Evolutionary conservation across 2,888 invertebrate genomes (phyloP).

Genomic region (Bugulina stolonifera): DNA sequence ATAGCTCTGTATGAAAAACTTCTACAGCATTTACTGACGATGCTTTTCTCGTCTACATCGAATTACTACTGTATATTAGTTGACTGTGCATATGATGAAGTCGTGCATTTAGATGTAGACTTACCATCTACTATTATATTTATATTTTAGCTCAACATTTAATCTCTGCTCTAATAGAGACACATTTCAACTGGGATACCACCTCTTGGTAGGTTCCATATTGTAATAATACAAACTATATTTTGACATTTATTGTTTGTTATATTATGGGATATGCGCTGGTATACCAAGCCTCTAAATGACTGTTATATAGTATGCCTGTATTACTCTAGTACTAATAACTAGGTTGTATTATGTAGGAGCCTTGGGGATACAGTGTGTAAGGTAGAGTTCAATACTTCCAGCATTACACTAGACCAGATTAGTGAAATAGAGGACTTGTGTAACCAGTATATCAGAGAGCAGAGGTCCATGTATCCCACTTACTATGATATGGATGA

Average conservation of each 20-base stretch:
- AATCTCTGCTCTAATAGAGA: conserved; percentile 70
- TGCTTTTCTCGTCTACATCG: too few relatives aligned
- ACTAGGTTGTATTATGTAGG: conserved; percentile 46
- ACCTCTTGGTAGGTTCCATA: conserved; percentile 61
- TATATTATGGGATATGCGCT: neutral
- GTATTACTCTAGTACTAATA: neutral
- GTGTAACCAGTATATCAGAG: conserved; percentile 66
- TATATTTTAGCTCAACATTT: conserved; percentile 83
- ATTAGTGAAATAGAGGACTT: conserved; percentile 58
- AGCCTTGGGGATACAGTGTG: conserved; percentile 72
- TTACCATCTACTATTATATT: too few relatives aligned
- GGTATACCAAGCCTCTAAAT: neutral
- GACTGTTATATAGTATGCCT: neutral
- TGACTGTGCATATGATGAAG: neutral
- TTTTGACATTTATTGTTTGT: neutral
- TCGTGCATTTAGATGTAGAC: neutral
- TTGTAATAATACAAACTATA: neutral
- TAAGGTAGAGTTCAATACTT: conserved; percentile 63
- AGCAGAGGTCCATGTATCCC: conserved; percentile 62
- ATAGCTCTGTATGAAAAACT: too few relatives aligned
- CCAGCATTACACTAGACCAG: conserved; percentile 42
- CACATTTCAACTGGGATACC: conserved; percentile 64
- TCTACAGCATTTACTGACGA: too few relatives aligned
- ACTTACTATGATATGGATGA: conserved; percentile 62
- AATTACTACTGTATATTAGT: too few relatives aligned